A percentile compares a stretch with the other conserved stretches of the same genome.
These are phyloP conservation scores for Apis mellifera DNA, from an alignment of 1,140 invertebrate species.

Conservation along the genomic window Amel_HAv3.1 CM009942.2:652001-652500, in stretches of 20 bases:
- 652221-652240: too few species aligned
- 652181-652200: too few species aligned
- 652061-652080: too few species aligned
- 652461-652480: not conserved
- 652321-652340: slow-evolving; percentile 7
- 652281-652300: not conserved
- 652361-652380: slow-evolving; percentile 41
- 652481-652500: slow-evolving; percentile 9
- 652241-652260: not conserved
- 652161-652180: too few species aligned
- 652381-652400: slow-evolving; percentile 37
- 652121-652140: too few species aligned
- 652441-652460: slow-evolving; percentile 27
- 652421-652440: slow-evolving; percentile 22
- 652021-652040: too few species aligned
- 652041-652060: too few species aligned
- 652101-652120: too few species aligned
- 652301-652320: not conserved
- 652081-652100: too few species aligned
- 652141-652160: too few species aligned
- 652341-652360: slow-evolving; percentile 49
- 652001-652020: too few species aligned
- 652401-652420: slow-evolving; percentile 52
- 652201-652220: too few species aligned
- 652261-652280: slow-evolving; percentile 18